Evolutionary conservation across 1,140 invertebrate species (phyloP).

Genomic region (Panagrolaimus sp.): DNA sequence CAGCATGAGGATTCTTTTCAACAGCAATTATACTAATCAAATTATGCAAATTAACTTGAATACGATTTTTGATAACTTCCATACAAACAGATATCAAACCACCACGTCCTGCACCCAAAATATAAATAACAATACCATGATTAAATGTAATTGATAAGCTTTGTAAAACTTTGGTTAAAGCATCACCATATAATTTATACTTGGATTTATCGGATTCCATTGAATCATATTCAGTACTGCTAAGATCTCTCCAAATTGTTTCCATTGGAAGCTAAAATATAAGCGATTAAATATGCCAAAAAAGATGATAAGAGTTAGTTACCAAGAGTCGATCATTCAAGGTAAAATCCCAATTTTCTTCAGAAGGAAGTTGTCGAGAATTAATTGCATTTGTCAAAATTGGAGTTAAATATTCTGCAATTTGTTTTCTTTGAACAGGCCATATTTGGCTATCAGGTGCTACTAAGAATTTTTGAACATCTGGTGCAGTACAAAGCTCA

Average conservation of each 20-base stretch:
- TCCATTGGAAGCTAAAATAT: not conserved
- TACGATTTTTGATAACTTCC: not conserved
- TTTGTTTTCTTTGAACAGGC: not conserved
- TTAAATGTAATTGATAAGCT: not conserved
- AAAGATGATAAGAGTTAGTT: no score
- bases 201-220: not conserved
- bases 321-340: no score
- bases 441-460: not conserved
- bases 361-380: not conserved
- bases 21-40: not conserved
- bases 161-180: not conserved
- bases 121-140: not conserved
- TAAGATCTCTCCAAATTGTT: not conserved
- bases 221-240: not conserved
- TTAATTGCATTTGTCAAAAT: no score
- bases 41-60: not conserved
- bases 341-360: not conserved
- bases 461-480: not conserved
- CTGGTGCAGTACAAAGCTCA: not conserved
- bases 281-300: not conserved
- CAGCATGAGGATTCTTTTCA: slow-evolving; percentile 3
- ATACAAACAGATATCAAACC: not conserved
- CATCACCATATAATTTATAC: not conserved
- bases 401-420: not conserved
- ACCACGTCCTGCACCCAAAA: slow-evolving; percentile 5